A percentile compares a stretch with the other conserved stretches of the same genome.
These are phyloP conservation scores for Mercenaria mercenaria DNA, from an alignment of 1,140 invertebrate genomes.

Conservation along the genomic window DNA sequence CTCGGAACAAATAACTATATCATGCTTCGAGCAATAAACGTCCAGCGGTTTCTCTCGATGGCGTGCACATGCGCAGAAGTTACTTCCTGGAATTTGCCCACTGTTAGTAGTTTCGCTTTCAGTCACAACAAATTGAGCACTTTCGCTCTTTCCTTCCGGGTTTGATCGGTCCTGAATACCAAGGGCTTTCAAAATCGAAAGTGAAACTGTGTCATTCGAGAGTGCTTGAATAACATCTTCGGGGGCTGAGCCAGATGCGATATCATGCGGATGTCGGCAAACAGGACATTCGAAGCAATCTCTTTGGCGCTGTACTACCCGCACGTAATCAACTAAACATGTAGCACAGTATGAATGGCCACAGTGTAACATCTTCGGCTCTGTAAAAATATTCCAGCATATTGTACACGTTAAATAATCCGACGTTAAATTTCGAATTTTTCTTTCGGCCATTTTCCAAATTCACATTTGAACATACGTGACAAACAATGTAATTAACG, in stretches of 20 bases:
- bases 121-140: not conserved
- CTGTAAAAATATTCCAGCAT: slow-evolving; percentile 45
- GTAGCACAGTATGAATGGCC: slow-evolving; percentile 56
- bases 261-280: slow-evolving; percentile 21
- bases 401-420: slow-evolving; percentile 60
- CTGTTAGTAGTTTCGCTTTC: not conserved
- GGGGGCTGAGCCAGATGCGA: not conserved
- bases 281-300: slow-evolving; percentile 52
- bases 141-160: not conserved
- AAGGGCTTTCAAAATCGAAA: slow-evolving; percentile 52
- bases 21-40: slow-evolving; percentile 46
- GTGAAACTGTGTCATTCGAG: slow-evolving; percentile 22
- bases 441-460: slow-evolving; percentile 33
- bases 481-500: not conserved
- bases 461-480: not conserved
- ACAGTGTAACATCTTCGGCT: slow-evolving; percentile 59
- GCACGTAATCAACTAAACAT: slow-evolving; percentile 43
- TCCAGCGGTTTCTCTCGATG: slow-evolving; percentile 43
- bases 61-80: slow-evolving; percentile 46
- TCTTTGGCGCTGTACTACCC: not conserved
- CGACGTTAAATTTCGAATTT: slow-evolving; percentile 53
- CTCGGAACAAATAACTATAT: slow-evolving; percentile 29
- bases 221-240: slow-evolving; percentile 29
- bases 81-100: not conserved
- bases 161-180: not conserved